A percentile compares a stretch with the other conserved stretches of the same genome.
These are phyloP conservation scores for Apamea monoglypha DNA, from an alignment of 2,888 invertebrate species.

Conservation along the genomic window DNA sequence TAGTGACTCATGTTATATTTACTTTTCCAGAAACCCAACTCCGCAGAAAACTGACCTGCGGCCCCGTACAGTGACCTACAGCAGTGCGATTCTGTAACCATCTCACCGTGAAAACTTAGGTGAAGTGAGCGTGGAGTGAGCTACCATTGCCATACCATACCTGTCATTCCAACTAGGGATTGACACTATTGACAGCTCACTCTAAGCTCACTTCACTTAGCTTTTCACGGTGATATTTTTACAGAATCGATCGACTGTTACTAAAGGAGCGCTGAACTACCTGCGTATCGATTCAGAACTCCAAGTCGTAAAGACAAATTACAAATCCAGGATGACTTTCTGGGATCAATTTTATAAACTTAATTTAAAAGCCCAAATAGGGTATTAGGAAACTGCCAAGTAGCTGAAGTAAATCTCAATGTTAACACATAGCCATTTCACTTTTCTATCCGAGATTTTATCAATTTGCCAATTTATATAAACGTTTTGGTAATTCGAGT, in stretches of 20 bases:
- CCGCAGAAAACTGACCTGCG: conserved; percentile 66
- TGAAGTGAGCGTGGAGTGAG: no score
- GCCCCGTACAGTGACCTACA: conserved; percentile 71
- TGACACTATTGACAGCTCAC: no score
- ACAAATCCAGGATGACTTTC: conserved; percentile 71
- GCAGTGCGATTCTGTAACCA: no score
- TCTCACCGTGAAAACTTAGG: no score
- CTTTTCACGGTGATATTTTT: no score
- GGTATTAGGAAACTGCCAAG: background rate
- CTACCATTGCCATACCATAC: no score
- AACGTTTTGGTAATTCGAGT: no score
- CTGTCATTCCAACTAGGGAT: no score
- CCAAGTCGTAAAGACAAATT: conserved; percentile 64
- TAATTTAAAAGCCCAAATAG: conserved; percentile 57
- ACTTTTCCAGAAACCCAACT: conserved; percentile 72
- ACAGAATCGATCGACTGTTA: no score
- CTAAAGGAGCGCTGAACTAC: conserved; percentile 60
- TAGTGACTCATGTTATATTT: conserved; percentile 53
- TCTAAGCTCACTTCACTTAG: no score
- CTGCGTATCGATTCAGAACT: conserved; percentile 69
- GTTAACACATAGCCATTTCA: background rate
- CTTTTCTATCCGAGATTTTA: background rate
- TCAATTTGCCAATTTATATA: background rate
- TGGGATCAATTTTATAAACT: conserved; percentile 74
- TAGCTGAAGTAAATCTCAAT: background rate